Percentiles rank a stretch among this genome's conserved stretches.
phyloP scores from a whole-genome alignment of 2,797 vertebrate species.

The Argya squamiceps region DNA sequence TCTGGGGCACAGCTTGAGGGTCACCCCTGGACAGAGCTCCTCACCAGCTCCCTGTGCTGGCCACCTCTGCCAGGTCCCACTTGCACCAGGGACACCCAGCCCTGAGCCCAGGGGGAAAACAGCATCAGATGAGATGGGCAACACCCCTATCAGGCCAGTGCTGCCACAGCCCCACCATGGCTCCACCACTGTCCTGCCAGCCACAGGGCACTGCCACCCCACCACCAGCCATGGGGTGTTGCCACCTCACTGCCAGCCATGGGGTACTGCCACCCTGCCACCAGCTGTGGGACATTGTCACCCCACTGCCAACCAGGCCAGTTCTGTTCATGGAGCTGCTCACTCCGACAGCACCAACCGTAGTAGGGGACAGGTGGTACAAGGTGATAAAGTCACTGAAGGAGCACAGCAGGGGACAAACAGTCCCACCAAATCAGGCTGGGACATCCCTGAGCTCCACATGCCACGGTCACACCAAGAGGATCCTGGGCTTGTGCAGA shows the following conservation, averaged over 20 bases:
- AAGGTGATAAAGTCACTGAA: background rate
- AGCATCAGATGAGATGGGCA: background rate
- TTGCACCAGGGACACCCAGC: background rate
- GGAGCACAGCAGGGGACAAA: background rate
- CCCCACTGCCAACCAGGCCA: accelerated
- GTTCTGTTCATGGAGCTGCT: background rate
- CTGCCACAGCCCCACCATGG: background rate
- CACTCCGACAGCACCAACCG: accelerated
- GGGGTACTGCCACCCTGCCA: background rate
- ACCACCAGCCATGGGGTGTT: accelerated
- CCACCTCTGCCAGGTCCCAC: background rate
- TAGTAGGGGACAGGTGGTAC: background rate
- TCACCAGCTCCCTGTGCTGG: background rate
- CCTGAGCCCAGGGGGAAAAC: background rate
- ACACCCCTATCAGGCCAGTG: accelerated
- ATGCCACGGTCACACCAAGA: accelerated
- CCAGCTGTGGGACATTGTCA: background rate
- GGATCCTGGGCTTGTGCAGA: accelerated
- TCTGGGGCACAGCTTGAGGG: background rate
- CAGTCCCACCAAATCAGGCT: accelerated
- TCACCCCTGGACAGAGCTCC: accelerated
- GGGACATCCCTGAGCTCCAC: background rate
- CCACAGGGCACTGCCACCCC: background rate
- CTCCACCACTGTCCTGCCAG: background rate
- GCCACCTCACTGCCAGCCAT: accelerated